phyloP scores from a whole-genome alignment of 2,797 vertebrate genomes.

The Acanthis flammea region DNA sequence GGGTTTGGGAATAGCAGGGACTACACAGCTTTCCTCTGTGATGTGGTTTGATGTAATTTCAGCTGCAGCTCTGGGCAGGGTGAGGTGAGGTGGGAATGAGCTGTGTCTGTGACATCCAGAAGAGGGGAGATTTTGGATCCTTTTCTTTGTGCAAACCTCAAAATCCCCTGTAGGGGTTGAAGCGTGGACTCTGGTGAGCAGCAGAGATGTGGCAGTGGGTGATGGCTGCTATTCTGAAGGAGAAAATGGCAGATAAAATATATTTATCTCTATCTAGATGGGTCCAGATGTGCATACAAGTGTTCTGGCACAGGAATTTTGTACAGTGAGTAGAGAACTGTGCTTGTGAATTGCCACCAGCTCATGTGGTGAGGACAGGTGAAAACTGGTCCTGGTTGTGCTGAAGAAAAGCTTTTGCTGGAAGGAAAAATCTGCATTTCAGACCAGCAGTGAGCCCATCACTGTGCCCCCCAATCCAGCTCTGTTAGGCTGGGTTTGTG shows the following conservation, averaged over 20 bases:
- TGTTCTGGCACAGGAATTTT: neutral
- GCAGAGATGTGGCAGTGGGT: rapidly evolving
- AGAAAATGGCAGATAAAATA: neutral
- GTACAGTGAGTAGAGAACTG: rapidly evolving
- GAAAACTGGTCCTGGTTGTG: neutral
- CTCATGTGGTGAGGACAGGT: neutral
- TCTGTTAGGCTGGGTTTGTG: neutral
- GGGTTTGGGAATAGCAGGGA: no score
- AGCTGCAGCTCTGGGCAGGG: neutral
- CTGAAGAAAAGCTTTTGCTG: neutral
- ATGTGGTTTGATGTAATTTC: rapidly evolving
- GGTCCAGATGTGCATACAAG: rapidly evolving
- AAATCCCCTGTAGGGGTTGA: rapidly evolving
- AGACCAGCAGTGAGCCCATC: rapidly evolving
- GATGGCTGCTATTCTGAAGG: neutral
- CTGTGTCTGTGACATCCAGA: neutral
- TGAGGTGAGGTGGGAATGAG: neutral
- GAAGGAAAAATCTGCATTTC: neutral
- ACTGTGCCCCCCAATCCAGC: neutral
- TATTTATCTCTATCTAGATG: no score
- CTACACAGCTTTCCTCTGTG: neutral
- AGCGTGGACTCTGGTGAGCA: rapidly evolving
- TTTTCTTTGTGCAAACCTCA: neutral
- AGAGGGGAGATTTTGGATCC: neutral
- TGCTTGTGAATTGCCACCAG: neutral